Evolutionary conservation across 2,888 invertebrate genomes (phyloP).

Genomic region (Ashinkailepas kermadecensis): DNA sequence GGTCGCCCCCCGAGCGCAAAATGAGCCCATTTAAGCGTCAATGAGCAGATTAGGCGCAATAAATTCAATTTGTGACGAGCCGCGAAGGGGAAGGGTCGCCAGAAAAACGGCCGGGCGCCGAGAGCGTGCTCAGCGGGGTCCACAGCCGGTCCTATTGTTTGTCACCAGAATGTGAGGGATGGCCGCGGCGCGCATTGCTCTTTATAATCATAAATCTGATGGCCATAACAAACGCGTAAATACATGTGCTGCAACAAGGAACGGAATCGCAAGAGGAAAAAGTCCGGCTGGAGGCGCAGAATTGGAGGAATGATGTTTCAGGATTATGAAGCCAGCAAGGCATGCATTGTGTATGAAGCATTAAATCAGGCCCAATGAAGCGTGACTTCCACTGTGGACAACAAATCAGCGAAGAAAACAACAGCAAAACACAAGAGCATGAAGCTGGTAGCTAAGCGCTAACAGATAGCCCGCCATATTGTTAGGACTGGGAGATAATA

Average conservation of each 20-base stretch:
- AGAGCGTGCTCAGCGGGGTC: background rate
- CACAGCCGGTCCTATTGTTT: background rate
- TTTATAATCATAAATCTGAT: background rate
- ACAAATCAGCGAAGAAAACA: too few relatives aligned
- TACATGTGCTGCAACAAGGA: background rate
- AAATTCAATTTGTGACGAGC: slow-evolving; percentile 20
- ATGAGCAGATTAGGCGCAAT: slow-evolving; percentile 21
- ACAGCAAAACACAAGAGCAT: too few relatives aligned
- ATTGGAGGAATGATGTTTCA: too few relatives aligned
- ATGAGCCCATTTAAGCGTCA: slow-evolving; percentile 17
- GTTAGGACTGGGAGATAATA: too few relatives aligned
- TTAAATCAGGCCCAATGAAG: too few relatives aligned
- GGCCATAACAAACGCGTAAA: background rate
- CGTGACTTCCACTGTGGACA: too few relatives aligned
- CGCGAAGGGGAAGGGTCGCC: background rate
- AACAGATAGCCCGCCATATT: too few relatives aligned
- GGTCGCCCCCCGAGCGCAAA: slow-evolving; percentile 3
- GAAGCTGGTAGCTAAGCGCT: too few relatives aligned
- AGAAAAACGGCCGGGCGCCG: background rate
- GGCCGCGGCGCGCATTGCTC: background rate
- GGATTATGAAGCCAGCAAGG: too few relatives aligned
- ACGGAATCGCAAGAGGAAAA: too few relatives aligned
- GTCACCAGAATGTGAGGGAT: slow-evolving; percentile 1
- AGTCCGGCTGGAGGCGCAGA: too few relatives aligned
- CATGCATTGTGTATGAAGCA: too few relatives aligned